Percentiles rank a stretch among this genome's conserved stretches.
Conservation (phyloP, 1,140 invertebrate species). For the Trachymyrmex septentrionalis region DNA sequence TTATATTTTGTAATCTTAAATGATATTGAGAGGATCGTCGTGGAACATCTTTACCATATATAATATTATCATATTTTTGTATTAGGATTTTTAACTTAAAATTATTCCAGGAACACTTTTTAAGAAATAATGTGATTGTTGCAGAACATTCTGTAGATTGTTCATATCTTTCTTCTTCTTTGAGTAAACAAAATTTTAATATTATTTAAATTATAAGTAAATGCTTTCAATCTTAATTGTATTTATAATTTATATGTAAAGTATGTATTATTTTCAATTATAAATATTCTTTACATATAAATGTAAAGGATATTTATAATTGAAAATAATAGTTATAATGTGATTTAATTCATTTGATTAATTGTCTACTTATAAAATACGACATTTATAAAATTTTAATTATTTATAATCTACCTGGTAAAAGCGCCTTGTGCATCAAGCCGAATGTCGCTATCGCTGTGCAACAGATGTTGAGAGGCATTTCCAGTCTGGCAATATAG, state of each 20-base stretch:
- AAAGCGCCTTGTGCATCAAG: conserved; percentile 84
- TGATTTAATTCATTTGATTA: background rate
- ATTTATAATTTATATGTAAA: no score
- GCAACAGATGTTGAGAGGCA: conserved; percentile 82
- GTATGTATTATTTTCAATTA: no score
- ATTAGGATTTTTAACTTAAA: no score
- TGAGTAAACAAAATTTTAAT: background rate
- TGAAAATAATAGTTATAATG: background rate
- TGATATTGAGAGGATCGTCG: no score
- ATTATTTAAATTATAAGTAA: background rate
- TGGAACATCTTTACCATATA: no score
- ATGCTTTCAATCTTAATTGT: background rate
- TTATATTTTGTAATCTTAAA: no score
- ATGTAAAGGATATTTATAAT: background rate
- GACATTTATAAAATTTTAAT: background rate
- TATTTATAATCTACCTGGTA: conserved; percentile 78
- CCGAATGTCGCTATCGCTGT: conserved; percentile 84
- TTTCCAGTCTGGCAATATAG: conserved; percentile 82
- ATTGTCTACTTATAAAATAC: background rate
- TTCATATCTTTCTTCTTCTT: no score
- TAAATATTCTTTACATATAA: no score
- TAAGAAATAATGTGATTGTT: no score
- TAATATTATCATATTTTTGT: no score
- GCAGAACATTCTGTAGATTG: no score
- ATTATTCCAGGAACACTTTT: no score